Evolutionary conservation across 2,797 vertebrate genomes (phyloP).

Genomic region (Tarsius wallacei): DNA sequence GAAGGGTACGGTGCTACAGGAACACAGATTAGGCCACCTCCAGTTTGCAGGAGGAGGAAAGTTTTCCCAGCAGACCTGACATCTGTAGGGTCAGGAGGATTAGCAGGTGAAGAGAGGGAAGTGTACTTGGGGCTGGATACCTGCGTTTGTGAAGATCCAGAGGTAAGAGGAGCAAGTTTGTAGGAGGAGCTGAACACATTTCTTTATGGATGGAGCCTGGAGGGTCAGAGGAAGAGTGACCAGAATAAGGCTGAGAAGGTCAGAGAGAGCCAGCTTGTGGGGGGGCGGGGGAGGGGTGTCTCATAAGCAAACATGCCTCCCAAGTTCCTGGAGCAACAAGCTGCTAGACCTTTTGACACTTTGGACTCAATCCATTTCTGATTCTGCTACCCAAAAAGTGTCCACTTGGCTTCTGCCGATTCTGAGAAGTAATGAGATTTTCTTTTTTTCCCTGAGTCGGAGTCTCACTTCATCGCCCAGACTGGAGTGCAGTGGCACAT

Average conservation of each 20-base stretch:
- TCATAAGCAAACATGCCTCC: background rate
- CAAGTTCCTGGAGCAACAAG: background rate
- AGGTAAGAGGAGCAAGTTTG: background rate
- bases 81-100: background rate
- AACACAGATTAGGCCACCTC: background rate
- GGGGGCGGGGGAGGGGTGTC: too few relatives aligned
- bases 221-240: background rate
- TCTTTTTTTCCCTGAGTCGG: too few relatives aligned
- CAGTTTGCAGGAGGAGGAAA: background rate
- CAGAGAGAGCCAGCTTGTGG: fast-evolving
- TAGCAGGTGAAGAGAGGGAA: background rate
- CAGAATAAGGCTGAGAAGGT: background rate
- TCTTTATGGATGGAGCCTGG: background rate
- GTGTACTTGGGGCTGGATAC: fast-evolving
- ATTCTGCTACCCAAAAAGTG: constrained; percentile 13
- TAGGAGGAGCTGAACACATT: too few relatives aligned
- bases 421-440: background rate
- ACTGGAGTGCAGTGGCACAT: too few relatives aligned
- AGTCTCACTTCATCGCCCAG: too few relatives aligned
- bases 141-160: background rate
- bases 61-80: background rate
- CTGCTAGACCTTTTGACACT: background rate
- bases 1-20: fast-evolving
- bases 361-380: background rate
- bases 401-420: background rate